Percentiles rank a stretch among this genome's conserved stretches.
Evolutionary conservation across 2,113 vertebrate genomes (phyloP).

Genomic region (Lampris incognitus): DNA sequence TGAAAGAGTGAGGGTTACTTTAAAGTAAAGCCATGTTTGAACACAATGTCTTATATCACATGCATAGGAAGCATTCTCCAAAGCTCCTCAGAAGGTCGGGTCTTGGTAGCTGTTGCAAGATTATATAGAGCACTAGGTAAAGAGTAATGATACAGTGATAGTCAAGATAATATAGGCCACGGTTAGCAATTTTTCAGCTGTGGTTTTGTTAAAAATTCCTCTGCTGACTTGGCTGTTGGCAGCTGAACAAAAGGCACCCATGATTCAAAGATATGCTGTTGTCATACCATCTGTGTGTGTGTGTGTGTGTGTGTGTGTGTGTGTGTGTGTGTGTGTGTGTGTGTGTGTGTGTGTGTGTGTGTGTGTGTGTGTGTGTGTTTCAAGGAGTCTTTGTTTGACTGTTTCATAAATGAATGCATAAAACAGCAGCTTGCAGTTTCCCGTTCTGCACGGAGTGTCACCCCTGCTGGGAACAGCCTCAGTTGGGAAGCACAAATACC

Average conservation of each 20-base stretch:
- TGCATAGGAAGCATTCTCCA: conserved; percentile 4
- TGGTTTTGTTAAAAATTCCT: background rate
- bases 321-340: background rate
- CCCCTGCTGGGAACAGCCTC: conserved; percentile 55
- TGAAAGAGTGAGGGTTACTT: background rate
- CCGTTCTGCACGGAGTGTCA: conserved; percentile 21
- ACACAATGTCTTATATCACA: background rate
- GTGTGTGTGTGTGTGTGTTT: background rate
- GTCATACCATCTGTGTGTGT: background rate
- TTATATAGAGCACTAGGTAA: no score
- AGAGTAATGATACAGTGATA: no score
- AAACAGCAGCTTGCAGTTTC: conserved; percentile 29
- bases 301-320: background rate
- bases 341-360: background rate
- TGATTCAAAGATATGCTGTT: background rate
- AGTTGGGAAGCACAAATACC: conserved; percentile 48
- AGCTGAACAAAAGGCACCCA: conserved; percentile 8
- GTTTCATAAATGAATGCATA: conserved; percentile 47
- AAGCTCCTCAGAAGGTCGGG: background rate
- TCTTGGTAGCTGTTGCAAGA: no score
- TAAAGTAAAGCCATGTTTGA: background rate
- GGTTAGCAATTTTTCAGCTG: no score
- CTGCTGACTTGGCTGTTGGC: background rate
- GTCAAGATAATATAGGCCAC: no score
- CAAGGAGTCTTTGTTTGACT: conserved; percentile 30